Conservation (phyloP, 2,797 vertebrate species). For the Tadarida brasiliensis region DNA sequence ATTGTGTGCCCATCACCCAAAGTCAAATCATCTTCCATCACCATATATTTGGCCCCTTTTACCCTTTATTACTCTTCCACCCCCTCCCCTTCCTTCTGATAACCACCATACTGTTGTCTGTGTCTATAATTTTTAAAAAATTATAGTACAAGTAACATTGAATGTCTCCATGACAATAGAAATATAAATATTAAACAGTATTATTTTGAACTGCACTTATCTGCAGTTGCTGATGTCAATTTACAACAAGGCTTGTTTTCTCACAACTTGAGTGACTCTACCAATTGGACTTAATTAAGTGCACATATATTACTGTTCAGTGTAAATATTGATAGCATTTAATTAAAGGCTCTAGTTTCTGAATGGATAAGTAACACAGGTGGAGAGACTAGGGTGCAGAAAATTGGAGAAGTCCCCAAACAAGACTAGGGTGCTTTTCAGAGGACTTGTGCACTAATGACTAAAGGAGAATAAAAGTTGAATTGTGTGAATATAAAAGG, state of each 20-base stretch:
- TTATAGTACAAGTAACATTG: not conserved
- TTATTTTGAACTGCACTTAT: not conserved
- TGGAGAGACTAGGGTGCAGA: not conserved
- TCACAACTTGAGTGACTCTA: not conserved
- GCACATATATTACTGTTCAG: not conserved
- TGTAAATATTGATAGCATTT: not conserved
- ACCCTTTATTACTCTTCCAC: not conserved
- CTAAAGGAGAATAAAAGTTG: not conserved
- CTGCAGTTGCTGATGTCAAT: not conserved
- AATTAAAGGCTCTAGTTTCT: not conserved
- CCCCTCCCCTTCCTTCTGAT: not conserved
- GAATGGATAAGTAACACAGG: not conserved
- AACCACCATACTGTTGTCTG: not conserved
- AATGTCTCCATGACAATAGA: not conserved
- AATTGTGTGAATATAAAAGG: not conserved
- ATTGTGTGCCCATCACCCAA: not conserved
- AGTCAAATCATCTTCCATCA: not conserved
- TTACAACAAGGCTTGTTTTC: constrained; percentile 1
- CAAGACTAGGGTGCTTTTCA: not conserved
- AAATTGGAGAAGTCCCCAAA: not conserved
- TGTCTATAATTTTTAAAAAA: not conserved
- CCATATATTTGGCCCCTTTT: not conserved
- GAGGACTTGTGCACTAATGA: not conserved
- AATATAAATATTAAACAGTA: not conserved
- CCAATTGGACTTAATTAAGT: not conserved